These are phyloP conservation scores for Cyprinella venusta DNA, from an alignment of 2,797 vertebrate genomes.

Conservation along the genomic window DNA sequence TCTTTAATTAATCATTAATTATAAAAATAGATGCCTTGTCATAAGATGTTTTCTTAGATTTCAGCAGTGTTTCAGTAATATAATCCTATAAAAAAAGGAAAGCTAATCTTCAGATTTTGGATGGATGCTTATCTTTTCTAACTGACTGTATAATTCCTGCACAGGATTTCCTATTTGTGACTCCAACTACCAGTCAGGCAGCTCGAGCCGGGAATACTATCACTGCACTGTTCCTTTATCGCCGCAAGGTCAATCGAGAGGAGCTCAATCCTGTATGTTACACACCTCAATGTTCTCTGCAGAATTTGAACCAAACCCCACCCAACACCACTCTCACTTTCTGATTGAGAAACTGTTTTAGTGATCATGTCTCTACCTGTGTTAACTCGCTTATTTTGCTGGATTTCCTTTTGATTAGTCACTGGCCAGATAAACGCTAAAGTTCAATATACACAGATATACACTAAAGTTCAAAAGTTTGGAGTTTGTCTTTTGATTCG, in stretches of 20 bases:
- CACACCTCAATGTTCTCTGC: background rate
- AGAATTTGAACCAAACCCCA: background rate
- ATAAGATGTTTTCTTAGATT: background rate
- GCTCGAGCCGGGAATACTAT: slow-evolving; percentile 93
- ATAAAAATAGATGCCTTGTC: background rate
- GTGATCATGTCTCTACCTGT: background rate
- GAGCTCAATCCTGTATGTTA: slow-evolving; percentile 88
- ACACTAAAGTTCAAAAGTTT: too few species aligned
- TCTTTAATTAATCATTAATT: background rate
- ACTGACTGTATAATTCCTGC: background rate
- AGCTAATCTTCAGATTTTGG: background rate
- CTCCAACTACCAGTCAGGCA: slow-evolving; percentile 85
- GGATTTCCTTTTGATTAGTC: background rate
- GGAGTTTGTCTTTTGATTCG: background rate
- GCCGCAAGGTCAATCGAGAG: slow-evolving; percentile 89
- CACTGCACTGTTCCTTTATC: slow-evolving; percentile 87
- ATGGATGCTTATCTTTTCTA: background rate
- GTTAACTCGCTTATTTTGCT: background rate
- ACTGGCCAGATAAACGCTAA: background rate
- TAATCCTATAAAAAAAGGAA: background rate
- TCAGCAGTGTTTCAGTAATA: background rate
- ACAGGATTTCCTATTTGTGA: slow-evolving; percentile 88
- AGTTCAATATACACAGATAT: too few species aligned
- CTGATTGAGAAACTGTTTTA: background rate
- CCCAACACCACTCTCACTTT: background rate